Evolutionary conservation across 2,888 invertebrate species (phyloP), one percentile per base, ranked within the genome.

Genomic region (Stenchaetothrips biformis): DNA sequence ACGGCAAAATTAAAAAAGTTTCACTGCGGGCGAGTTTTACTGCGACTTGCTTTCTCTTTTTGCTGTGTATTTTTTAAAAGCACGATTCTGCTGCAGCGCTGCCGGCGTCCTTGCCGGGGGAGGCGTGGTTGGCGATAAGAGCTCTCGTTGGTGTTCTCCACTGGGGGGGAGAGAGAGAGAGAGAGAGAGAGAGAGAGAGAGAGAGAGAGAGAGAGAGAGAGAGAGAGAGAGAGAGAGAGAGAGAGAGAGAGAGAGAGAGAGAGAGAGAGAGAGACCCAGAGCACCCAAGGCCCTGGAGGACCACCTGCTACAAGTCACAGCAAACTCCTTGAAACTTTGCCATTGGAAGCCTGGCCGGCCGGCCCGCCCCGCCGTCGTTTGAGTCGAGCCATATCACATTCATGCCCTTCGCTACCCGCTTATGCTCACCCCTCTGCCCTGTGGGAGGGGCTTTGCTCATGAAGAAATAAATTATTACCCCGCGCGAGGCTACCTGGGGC

Each of bases 201-300:
- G 77, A 48, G 16, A 27, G 80, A 37, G 77, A 13, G 48, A 78
- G 48, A 79, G 78, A 48, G 25, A 27, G 59, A 79, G 53, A 37
- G 49, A 79, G 27, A 79, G 79, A 37, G 53, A 80, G 78, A 53
- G 47, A 79, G 62, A 49, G 48, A 37, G 67, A 6, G 37, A 6
- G 78, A 27, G 13, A 11, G 6, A 37, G 77, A 78, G 4, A 59
- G 53, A 48, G 49, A 53, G 53, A 27, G 53, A 67, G 49, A 47
- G 49, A 59, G 27, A 53, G 25, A 59, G 49, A 7, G 62, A 11
- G 49, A 79, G 79, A 79, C 7, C 18, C 79, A 79, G 81, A n/a
- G 49, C 37, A 62, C 74, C 47, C 79, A 8, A 37, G 37, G 79
- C 47, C 18, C 79, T 62, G 62, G 67, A 48, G 37, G 67, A 74